Evolutionary conservation across 92 coral and sea anemone genomes (phyloP), one percentile per base, ranked within the genome.

Genomic region (Epizoanthus stellaris): DNA sequence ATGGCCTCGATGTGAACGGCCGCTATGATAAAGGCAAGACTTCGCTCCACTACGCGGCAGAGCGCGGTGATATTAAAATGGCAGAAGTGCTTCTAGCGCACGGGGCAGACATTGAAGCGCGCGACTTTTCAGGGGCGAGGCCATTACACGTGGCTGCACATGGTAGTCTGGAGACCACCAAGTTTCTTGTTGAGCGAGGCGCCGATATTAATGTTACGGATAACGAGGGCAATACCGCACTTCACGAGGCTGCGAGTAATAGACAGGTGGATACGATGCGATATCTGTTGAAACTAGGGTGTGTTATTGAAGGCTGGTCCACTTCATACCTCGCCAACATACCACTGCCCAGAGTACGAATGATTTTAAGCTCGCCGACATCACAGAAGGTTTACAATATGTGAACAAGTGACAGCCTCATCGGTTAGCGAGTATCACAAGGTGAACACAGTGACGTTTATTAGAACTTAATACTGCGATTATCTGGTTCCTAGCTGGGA

Each of bases 11-110:
- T 4, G 83, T 79, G 20, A 62, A 79, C 53, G 39, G 71, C 15
- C 83, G 83, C 71, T 79, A 79, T 45, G 83, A 79, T 49, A 79
- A 79, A 40, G 72, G 70, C 1, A 79, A 62, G 25, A 79, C 83
- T 21, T 34, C 83, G 5, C 72, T 79, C 42, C 83, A 79, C 65
- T 79, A 79, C 39, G 83, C 83, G 12, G 72, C 71, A 61, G 83
- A 79, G 71, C 83, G 83, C 19, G 83, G 83, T 49, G 83, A 79
- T 63, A 63, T 79, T 39, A 63, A 62, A 79, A 79, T 79, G 71
- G 83, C 72, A 7, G 71, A 63, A 5, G 83, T 79, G 23, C 83
- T 79, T 43, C 67, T 79, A 63, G 57, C 36, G 61, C 83, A 63
- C 42, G 83, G 83, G 25, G 83, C 83, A 3, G 83, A 79, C 58